Evolutionary conservation across 2,113 vertebrate genomes (phyloP).

Genomic region (Ageneiosus marmoratus): DNA sequence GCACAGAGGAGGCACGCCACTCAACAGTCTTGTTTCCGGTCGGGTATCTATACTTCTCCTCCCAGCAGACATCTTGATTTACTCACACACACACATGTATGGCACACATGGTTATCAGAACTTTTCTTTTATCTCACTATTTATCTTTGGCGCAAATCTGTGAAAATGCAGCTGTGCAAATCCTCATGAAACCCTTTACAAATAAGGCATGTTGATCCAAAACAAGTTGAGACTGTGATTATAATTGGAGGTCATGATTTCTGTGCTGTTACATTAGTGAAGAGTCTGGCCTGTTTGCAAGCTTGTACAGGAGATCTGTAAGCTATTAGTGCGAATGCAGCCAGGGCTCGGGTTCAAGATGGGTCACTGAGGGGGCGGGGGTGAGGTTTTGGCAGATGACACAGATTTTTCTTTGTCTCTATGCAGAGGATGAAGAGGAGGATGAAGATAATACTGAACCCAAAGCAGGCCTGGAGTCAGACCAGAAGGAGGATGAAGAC

Average conservation of each 20-base stretch:
- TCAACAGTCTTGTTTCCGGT: constrained; percentile 46
- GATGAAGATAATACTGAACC: constrained; percentile 88
- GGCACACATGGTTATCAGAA: constrained; percentile 41
- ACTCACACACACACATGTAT: constrained; percentile 35
- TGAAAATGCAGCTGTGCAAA: constrained; percentile 50
- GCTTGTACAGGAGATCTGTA: constrained; percentile 39
- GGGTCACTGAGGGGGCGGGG: constrained; percentile 10
- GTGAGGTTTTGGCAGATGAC: constrained; percentile 36
- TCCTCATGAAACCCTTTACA: constrained; percentile 29
- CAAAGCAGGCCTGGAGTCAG: constrained; percentile 82
- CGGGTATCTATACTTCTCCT: constrained; percentile 43
- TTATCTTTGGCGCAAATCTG: constrained; percentile 35
- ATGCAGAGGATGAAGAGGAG: constrained; percentile 91
- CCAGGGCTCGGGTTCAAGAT: constrained; percentile 14
- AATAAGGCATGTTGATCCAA: constrained; percentile 41
- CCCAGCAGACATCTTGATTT: constrained; percentile 40
- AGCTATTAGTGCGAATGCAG: constrained; percentile 46
- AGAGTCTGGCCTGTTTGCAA: constrained; percentile 25
- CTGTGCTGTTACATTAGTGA: constrained; percentile 24
- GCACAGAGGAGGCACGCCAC: constrained; percentile 47
- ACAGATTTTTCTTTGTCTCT: constrained; percentile 49
- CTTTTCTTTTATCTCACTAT: constrained; percentile 34
- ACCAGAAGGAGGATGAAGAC: constrained; percentile 84
- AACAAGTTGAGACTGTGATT: constrained; percentile 30
- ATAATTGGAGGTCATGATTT: constrained; percentile 22